Evolutionary conservation across 1,140 invertebrate genomes (phyloP), one percentile per base, ranked within the genome.

Genomic region (Drosophila virilis): DNA sequence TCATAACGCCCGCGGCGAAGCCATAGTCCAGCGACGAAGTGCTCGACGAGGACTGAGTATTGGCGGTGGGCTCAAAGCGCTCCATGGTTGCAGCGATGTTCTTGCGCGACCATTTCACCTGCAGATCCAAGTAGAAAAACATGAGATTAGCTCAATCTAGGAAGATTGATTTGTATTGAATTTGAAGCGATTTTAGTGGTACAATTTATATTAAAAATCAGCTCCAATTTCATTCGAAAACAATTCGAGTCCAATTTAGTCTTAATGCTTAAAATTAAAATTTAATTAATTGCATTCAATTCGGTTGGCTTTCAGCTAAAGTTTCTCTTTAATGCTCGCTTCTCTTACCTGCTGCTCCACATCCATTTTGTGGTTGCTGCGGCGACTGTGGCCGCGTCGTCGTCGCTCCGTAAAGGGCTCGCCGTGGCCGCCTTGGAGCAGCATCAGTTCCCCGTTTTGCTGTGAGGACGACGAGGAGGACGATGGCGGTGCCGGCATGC

Each of bases 71-170:
- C 78, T 94, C 94, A 65, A 94, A 94, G 65, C 94, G 90, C 65
- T 94, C 94, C 94, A 94, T 94, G 8, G 94, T 94, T 45, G 94
- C 94, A 4, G 94, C 93, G 10, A 94, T 94, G 68, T 94, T 94
- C 74, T 93, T 94, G 73, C 94, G 92, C 35, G 94, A 86, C 91
- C 91, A 92, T 37, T 92, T 92, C 1, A 91, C 90, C 91, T 92
- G 57, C 8, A 57, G 22, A 28, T 28, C 4, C 22, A 65, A 55
- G n/a, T 13, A 45, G 7, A 7, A 51, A 13, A 17, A 33, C 13
- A 5, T 28, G 22, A 4, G 4, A 28, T 28, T 28, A 28, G 4
- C 22, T 17, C 17, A 17, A 17, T 17, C 17, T 17, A 17, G 1
- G 17, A 17, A 17, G 17, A 22, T 22, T 22, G 22, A 28, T 28